phyloP scores from a whole-genome alignment of 2,113 vertebrate genomes.

The Oenanthe melanoleuca region DNA sequence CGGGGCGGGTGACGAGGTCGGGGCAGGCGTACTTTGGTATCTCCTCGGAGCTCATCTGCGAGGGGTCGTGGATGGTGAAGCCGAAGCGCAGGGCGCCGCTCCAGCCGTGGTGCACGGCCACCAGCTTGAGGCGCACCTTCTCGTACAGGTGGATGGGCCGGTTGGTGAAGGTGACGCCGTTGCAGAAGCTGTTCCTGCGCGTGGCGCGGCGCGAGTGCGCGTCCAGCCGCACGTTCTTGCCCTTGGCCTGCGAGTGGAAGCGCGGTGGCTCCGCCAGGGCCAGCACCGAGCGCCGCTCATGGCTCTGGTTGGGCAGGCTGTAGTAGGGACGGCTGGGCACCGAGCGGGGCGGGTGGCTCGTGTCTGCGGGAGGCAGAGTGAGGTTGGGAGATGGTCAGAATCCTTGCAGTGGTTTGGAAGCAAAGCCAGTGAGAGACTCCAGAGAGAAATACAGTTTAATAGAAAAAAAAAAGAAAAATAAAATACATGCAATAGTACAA shows the following conservation, averaged over 20 bases:
- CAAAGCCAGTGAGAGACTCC: no score
- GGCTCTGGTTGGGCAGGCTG: conserved; percentile 81
- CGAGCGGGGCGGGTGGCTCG: conserved; percentile 84
- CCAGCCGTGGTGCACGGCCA: conserved; percentile 93
- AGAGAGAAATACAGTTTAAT: no score
- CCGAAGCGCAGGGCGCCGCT: conserved; percentile 96
- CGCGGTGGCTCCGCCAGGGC: conserved; percentile 83
- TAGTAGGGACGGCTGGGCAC: conserved; percentile 89
- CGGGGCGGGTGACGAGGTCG: conserved; percentile 92
- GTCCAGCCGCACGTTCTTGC: conserved; percentile 94
- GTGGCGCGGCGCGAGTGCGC: conserved; percentile 90
- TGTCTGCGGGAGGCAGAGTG: conserved; percentile 71
- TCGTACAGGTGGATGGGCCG: conserved; percentile 93
- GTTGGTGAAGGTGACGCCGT: conserved; percentile 96
- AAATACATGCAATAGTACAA: no score
- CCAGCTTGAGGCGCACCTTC: conserved; percentile 92
- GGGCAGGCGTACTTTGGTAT: conserved; percentile 99
- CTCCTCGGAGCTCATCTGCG: conserved; percentile 86
- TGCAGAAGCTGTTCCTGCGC: conserved; percentile 97
- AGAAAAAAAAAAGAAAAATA: no score
- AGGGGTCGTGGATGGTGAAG: conserved; percentile 93
- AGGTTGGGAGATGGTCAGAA: no score
- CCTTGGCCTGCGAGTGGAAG: conserved; percentile 95
- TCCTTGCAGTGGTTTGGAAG: no score
- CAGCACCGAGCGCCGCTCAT: conserved; percentile 84